Evolutionary conservation across 2,797 vertebrate species (phyloP).

Genomic region (Sebastes baramenuke): DNA sequence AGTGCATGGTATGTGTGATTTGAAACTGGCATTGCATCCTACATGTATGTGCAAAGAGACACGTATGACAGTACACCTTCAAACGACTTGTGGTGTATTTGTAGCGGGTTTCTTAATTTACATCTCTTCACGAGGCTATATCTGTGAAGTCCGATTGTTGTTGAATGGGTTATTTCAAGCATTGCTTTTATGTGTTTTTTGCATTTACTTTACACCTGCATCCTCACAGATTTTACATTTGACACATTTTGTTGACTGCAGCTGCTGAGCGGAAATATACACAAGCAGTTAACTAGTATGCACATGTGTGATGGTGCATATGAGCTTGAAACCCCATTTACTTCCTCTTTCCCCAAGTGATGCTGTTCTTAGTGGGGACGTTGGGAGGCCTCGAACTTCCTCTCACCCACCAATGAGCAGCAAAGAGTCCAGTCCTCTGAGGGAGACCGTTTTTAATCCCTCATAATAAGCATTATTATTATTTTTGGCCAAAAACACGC

Average conservation of each 20-base stretch:
- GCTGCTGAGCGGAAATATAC: neutral
- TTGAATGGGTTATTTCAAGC: neutral
- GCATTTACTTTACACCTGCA: neutral
- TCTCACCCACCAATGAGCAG: neutral
- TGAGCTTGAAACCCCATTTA: neutral
- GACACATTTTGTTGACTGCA: neutral
- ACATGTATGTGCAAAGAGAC: neutral
- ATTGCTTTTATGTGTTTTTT: neutral
- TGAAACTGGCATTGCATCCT: neutral
- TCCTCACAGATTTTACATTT: neutral
- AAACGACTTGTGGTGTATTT: neutral
- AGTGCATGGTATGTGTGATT: neutral
- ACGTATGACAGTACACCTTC: neutral
- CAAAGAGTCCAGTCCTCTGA: neutral
- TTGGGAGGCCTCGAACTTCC: neutral
- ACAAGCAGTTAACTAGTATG: neutral
- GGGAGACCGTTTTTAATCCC: slow-evolving; percentile 16
- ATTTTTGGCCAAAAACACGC: slow-evolving; percentile 13
- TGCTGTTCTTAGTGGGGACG: neutral
- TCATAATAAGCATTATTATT: slow-evolving; percentile 33
- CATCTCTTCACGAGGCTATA: neutral
- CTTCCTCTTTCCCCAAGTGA: neutral
- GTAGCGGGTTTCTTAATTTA: neutral
- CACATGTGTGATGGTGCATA: neutral
- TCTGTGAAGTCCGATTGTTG: neutral